Evolutionary conservation across 2,888 invertebrate species (phyloP), one percentile per base, ranked within the genome.

Genomic region (Aethes cnicana): DNA sequence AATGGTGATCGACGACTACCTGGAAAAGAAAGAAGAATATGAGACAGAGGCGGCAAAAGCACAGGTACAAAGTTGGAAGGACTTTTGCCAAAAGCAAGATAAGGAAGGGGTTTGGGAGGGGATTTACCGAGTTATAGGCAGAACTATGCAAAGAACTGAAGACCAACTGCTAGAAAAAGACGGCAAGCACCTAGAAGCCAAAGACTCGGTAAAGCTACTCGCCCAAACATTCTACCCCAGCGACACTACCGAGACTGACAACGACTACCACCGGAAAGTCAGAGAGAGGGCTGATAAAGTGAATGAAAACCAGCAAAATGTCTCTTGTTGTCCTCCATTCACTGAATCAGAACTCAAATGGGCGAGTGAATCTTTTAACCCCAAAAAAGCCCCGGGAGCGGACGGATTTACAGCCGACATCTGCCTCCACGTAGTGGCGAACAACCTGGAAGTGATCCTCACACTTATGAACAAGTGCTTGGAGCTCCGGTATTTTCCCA

Each of bases 21-120:
- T 57, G 30, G 6, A 44, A 30, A 4, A 12, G 1, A 57, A 55
- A 17, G 41, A 39, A 6, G 9, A 44, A 1, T 54, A 55, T 12
- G 41, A 54, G 9, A 0, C 2, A 4, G 30, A 6, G 7, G 48
- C 30, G 0, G 3, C 4, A 4, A 35, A 32, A 3, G 52, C 52
- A 1, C 37, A 47, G 14, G 17, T 16, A 1, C 33, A 37, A 1
- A 54, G 54, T 23, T 54, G 56, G 56, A 50, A 52, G 33, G 37
- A 23, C 6, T 54, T 54, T 30, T 54, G 56, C 7, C n/a, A 7
- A 4, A 52, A 36, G 20, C 57, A 57, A 14, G 54, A 54, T 0
- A 47, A 12, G 16, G 56, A 56, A 7, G 43, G 47, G 1, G 7
- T 54, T 0, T 55, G 52, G 53, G 49, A 53, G n/a, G 53, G 50